Evolutionary conservation across 2,888 invertebrate genomes (phyloP), one percentile per base, ranked within the genome.

Genomic region (Corythucha ciliata): DNA sequence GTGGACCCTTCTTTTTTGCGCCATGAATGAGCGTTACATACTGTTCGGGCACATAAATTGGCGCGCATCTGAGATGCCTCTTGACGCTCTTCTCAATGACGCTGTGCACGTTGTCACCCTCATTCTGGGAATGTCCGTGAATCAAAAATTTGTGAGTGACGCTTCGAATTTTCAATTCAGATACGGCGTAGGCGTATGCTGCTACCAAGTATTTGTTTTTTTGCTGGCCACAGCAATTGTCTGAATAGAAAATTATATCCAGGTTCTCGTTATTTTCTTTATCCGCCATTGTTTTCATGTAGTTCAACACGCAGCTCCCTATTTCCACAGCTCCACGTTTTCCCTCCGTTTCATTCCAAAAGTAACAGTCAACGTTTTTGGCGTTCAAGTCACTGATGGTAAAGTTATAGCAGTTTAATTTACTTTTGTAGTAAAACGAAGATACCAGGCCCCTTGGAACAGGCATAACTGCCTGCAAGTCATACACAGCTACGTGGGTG

Each of bases 341-440:
- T 4, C 29, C 56, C 16, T 54, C 41, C 8, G 40, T 50, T 49
- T 60, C 60, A 50, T 60, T 37, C 61, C 61, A 61, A 29, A 61
- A 48, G 51, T 52, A 63, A 49, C 62, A 62, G 18, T 41, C n/a
- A 8, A 25, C 25, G 25, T 41, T 21, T 16, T 41, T 25, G 14
- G 33, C 34, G 27, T 46, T 46, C 44, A 55, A 41, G 49, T 61
- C 59, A 53, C 52, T 55, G 26, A 60, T 46, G 2, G 58, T 59
- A 26, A 59, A 58, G 37, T 60, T 59, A 41, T 48, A 55, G 10
- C 53, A 33, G 45, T 39, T 49, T 58, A 48, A 48, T 59, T 62
- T 53, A 63, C 63, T 39, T 33, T 50, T 27, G 52, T 58, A 36
- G 36, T 36, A 36, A 36, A 36, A 36, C n/a, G 36, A 36, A 20